Conservation (phyloP, 2,113 vertebrate genomes). For the Zeus faber region DNA sequence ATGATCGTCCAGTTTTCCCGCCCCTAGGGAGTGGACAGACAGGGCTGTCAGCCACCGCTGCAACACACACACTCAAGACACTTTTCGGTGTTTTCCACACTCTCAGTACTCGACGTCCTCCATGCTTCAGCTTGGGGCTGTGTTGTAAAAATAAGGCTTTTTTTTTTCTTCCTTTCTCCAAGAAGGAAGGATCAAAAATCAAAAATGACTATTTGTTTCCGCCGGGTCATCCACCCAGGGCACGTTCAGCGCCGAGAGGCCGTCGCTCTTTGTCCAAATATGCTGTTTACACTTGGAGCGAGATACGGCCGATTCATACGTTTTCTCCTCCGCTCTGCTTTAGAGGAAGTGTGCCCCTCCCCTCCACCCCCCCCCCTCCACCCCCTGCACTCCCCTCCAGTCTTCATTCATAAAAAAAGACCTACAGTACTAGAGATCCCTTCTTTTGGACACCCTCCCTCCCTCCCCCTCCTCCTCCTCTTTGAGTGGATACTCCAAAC, state of each 20-base stretch:
- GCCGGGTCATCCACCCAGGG: too few species aligned
- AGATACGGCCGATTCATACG: constrained; percentile 74
- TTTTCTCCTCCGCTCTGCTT: constrained; percentile 59
- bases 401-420: constrained; percentile 72
- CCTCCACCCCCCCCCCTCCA: neutral
- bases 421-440: constrained; percentile 55
- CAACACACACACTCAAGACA: neutral
- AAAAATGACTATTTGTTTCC: too few species aligned
- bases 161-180: too few species aligned
- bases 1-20: constrained; percentile 33
- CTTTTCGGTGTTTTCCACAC: too few species aligned
- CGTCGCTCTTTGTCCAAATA: constrained; percentile 60
- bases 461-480: constrained; percentile 24
- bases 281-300: constrained; percentile 68
- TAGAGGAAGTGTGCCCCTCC: constrained; percentile 70
- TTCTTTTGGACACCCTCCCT: constrained; percentile 8
- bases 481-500: constrained; percentile 61
- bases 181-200: too few species aligned
- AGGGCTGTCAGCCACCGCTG: constrained; percentile 34
- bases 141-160: neutral
- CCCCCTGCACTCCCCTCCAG: constrained; percentile 39
- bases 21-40: constrained; percentile 18
- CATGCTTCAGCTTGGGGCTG: too few species aligned
- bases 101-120: too few species aligned
- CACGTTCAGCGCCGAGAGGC: too few species aligned